Percentiles rank a stretch among this genome's conserved stretches.
These are phyloP conservation scores for Eupithecia subfuscata DNA, from an alignment of 2,888 invertebrate species.

Conservation along the genomic window DNA sequence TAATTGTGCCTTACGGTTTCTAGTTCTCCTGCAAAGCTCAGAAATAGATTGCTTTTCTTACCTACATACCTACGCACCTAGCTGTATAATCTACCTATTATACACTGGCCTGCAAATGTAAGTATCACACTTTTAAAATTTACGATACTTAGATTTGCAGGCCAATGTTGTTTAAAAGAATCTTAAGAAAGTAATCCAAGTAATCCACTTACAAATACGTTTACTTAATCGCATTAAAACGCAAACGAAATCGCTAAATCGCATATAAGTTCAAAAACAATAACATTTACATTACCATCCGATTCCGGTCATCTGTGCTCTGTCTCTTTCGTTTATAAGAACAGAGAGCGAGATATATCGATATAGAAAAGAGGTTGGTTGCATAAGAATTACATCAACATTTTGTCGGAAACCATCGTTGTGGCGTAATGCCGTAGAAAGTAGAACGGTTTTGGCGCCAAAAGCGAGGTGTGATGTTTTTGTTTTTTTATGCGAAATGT, in stretches of 20 bases:
- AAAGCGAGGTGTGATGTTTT: constrained; percentile 28
- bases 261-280: constrained; percentile 12
- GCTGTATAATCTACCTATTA: no score
- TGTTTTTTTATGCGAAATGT: constrained; percentile 25
- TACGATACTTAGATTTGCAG: no score
- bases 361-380: constrained; percentile 45
- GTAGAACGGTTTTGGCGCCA: constrained; percentile 42
- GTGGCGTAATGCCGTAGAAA: constrained; percentile 43
- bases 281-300: constrained; percentile 12
- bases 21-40: no score
- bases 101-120: no score
- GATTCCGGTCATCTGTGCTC: constrained; percentile 10
- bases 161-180: no score
- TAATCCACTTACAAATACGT: no score
- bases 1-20: no score
- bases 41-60: no score
- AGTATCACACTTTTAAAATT: no score
- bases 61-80: no score
- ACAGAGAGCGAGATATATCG: constrained; percentile 37
- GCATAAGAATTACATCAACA: constrained; percentile 44
- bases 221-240: not conserved
- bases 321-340: constrained; percentile 19
- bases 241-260: not conserved
- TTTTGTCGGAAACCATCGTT: constrained; percentile 43
- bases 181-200: no score